Evolutionary conservation across 2,888 invertebrate species (phyloP).

Genomic region (Drosophila siamana): DNA sequence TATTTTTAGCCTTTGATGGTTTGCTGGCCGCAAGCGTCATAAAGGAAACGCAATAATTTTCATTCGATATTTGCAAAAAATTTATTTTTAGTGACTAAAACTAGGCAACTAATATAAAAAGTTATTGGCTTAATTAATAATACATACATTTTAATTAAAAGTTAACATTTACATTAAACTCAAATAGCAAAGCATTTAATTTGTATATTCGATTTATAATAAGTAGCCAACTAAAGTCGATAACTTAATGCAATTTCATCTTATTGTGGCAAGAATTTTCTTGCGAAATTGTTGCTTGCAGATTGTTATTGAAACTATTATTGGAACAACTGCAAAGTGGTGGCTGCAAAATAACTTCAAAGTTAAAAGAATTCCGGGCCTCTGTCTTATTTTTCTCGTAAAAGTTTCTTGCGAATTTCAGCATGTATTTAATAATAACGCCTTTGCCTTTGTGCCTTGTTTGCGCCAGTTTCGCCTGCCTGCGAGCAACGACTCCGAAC

Average conservation of each 20-base stretch:
- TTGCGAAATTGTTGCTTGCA: background rate
- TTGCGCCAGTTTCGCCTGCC: slow-evolving; percentile 2
- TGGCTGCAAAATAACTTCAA: slow-evolving; percentile 9
- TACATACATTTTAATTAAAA: too few species aligned
- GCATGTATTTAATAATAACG: slow-evolving; percentile 52
- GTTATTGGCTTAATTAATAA: too few species aligned
- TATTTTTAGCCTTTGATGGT: slow-evolving; percentile 37
- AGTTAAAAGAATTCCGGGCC: slow-evolving; percentile 16
- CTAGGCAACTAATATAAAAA: too few species aligned
- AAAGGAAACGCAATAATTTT: slow-evolving; percentile 35
- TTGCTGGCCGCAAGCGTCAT: slow-evolving; percentile 20
- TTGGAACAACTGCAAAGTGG: background rate
- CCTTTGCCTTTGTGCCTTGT: slow-evolving; percentile 48
- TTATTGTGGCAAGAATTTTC: too few species aligned
- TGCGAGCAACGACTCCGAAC: slow-evolving; percentile 3
- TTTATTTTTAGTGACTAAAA: too few species aligned
- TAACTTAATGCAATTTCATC: background rate
- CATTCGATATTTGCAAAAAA: too few species aligned
- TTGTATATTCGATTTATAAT: too few species aligned
- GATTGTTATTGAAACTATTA: slow-evolving; percentile 3
- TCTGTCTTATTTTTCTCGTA: background rate
- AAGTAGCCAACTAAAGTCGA: too few species aligned
- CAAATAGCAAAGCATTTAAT: too few species aligned
- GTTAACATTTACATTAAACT: too few species aligned
- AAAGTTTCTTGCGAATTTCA: slow-evolving; percentile 15